Base-by-base conservation (phyloP, 2,797 vertebrate species). In the Megaceryle alcyon region DNA sequence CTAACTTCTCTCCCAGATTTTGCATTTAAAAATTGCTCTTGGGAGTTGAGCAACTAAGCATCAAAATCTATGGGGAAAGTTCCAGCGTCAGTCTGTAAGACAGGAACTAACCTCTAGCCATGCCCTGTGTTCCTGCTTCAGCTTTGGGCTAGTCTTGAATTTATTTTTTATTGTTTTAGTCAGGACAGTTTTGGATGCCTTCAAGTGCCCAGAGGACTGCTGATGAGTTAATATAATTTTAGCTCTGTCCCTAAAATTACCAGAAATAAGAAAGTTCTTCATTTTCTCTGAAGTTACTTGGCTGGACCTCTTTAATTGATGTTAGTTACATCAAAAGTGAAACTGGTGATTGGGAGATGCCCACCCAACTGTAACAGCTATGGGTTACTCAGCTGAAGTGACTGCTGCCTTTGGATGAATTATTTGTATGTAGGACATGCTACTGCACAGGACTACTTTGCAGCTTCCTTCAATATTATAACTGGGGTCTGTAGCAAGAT, bases 1-100 rank as follows among this genome's bases (percentile, higher is more conserved):
- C 72, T 96, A 95, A 96, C 89, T 93, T 88, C 89, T 79, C 46
- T 89, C 66, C 69, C 44, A 66, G 84, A 72, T 83, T 96, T 93
- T 92, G 80, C 91, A 95, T 96, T 94, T 91, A 48, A 94, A 95
- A 95, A 95, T 90, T 92, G 63, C 89, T 97, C 84, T 94, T 95
- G 90, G 92, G 94, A 96, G 95, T 88, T 97, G 96, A 96, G 95
- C 95, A 94, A 87, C 70, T 92, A 95, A 94, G 96, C 87, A 0
- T 92, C 89, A 73, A 88, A 94, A 90, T 75, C 80, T 86, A 76
- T 10, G 63, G 76, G n/a, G 73, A 86, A 94, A 94, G 79, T 83
- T 96, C 71, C 78, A 80, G 66, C 20, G 2, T 33, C 49, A 51
- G 43, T 25, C 61, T 92, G 25, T 69, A 86, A 91, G 70, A 76